phyloP scores from a whole-genome alignment of 2,888 invertebrate species.

The Nomada fucata region DNA sequence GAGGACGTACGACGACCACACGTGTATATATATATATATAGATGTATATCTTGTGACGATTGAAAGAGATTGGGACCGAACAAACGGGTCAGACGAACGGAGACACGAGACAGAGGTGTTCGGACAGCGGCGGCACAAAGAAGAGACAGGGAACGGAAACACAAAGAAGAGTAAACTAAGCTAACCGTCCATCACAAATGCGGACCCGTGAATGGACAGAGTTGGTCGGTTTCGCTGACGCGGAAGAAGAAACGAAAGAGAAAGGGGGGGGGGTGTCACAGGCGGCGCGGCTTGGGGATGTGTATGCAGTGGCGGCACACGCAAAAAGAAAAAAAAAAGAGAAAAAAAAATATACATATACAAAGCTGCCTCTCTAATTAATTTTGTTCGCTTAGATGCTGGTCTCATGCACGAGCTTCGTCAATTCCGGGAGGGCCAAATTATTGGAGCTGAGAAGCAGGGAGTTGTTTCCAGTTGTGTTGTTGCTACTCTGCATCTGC shows the following conservation, averaged over 20 bases:
- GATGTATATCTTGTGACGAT: no score
- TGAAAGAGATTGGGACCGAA: not conserved
- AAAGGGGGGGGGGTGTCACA: not conserved
- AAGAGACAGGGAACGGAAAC: not conserved
- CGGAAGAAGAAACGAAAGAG: not conserved
- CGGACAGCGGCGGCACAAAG: not conserved
- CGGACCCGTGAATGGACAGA: no score
- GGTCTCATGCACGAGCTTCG: slow-evolving; percentile 89
- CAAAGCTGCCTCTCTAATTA: slow-evolving; percentile 42
- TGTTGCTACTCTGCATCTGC: slow-evolving; percentile 72
- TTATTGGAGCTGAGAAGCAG: slow-evolving; percentile 82
- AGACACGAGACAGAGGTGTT: not conserved
- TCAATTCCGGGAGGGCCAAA: slow-evolving; percentile 85
- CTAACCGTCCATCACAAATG: no score
- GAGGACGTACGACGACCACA: no score
- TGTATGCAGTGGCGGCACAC: no score
- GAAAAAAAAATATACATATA: slow-evolving; percentile 19
- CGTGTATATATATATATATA: no score
- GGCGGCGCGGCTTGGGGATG: no score
- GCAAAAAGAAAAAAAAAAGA: not conserved
- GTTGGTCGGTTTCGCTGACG: no score
- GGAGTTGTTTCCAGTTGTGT: slow-evolving; percentile 77
- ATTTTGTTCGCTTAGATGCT: slow-evolving; percentile 86
- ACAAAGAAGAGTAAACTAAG: not conserved
- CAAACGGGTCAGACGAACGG: not conserved